Percentiles rank a stretch among this genome's conserved stretches.
phyloP scores from a whole-genome alignment of 1,140 invertebrate genomes.

The Himalopsyche phryganea region DNA sequence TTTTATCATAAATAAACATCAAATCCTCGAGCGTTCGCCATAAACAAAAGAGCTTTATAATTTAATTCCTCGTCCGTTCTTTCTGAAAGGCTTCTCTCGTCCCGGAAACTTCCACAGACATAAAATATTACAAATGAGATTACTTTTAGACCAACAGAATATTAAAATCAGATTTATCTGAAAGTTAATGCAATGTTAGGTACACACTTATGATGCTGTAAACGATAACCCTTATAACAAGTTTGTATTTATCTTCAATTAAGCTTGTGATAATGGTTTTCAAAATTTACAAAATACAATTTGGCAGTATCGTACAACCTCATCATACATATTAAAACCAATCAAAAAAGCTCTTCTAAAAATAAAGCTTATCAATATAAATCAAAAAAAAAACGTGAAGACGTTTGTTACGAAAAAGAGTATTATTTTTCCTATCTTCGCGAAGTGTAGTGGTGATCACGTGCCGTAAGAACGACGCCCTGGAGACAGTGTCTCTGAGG shows the following conservation, averaged over 20 bases:
- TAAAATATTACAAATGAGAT: conserved; percentile 26
- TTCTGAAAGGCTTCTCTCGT: neutral
- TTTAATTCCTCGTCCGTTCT: conserved; percentile 25
- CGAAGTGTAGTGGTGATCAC: neutral
- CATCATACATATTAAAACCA: no score
- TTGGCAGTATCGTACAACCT: no score
- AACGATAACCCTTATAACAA: no score
- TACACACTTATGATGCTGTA: no score
- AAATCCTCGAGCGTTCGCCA: conserved; percentile 16
- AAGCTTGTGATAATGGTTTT: no score
- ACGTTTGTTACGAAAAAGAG: no score
- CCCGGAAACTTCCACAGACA: conserved; percentile 5
- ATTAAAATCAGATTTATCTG: neutral
- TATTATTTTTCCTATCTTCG: no score
- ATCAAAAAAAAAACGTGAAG: no score
- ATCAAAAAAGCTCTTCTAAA: no score
- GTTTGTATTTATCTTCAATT: no score
- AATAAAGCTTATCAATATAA: no score
- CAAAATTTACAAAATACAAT: no score
- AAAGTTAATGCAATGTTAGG: neutral
- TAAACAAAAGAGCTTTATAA: conserved; percentile 25
- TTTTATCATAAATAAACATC: conserved; percentile 28
- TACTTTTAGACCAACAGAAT: neutral
- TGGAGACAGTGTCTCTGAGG: neutral
- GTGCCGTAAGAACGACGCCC: neutral